Conservation (phyloP, 2,113 vertebrate species). For the Zootoca vivipara region DNA sequence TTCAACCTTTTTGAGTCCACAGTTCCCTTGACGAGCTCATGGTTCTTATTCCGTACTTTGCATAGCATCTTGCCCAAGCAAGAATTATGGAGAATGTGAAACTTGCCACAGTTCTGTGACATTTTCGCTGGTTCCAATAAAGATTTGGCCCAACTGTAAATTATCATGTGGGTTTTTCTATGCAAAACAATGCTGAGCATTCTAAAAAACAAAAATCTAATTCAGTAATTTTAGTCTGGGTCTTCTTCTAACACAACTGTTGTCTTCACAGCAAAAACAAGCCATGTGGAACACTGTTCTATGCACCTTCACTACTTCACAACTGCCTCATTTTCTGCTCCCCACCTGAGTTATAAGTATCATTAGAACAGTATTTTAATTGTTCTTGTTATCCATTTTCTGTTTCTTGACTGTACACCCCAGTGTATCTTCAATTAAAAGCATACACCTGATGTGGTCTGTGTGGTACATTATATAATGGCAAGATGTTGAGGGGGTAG, state of each 20-base stretch:
- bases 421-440: slow-evolving; percentile 23
- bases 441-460: slow-evolving; percentile 31
- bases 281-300: background rate
- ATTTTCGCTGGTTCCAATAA: background rate
- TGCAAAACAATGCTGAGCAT: background rate
- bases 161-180: background rate
- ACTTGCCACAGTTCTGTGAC: no score
- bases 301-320: background rate
- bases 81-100: no score
- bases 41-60: no score
- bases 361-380: background rate
- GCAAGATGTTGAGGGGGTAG: slow-evolving; percentile 28
- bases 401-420: background rate
- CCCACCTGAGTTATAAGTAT: background rate
- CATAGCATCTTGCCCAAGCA: no score
- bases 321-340: background rate
- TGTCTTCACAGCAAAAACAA: background rate
- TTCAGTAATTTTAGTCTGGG: background rate
- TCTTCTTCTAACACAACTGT: background rate
- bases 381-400: slow-evolving; percentile 1
- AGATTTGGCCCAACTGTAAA: background rate
- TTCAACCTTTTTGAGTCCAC: no score
- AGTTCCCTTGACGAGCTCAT: no score
- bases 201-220: background rate
- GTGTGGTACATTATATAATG: slow-evolving; percentile 15